Percentiles rank a stretch among this genome's conserved stretches.
Conservation (phyloP, 2,113 vertebrate species). For the Lycaon pictus region DNA sequence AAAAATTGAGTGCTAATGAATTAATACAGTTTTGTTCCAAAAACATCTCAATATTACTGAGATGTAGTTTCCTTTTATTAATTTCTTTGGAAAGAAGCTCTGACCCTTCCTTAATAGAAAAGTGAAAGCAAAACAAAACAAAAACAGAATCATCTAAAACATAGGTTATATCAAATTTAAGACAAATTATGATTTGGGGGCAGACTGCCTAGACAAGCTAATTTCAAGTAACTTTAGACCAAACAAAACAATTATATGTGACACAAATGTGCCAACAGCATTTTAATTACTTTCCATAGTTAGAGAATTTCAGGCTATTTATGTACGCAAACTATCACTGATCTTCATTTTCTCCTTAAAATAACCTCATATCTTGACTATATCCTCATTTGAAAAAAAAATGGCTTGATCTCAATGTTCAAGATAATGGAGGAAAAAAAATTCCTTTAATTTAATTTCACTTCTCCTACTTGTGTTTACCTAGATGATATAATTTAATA, state of each 20-base stretch:
- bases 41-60: background rate
- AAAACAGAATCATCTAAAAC: background rate
- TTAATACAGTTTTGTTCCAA: background rate
- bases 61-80: background rate
- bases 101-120: background rate
- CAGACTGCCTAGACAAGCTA: background rate
- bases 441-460: background rate
- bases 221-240: background rate
- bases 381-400: background rate
- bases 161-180: background rate
- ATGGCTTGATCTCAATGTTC: background rate
- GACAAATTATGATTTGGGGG: conserved; percentile 8
- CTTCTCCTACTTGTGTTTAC: background rate
- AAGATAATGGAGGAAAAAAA: background rate
- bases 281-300: background rate
- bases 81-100: background rate
- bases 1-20: background rate
- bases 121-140: background rate
- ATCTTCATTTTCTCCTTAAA: background rate
- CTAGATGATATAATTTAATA: conserved; percentile 58
- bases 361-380: background rate
- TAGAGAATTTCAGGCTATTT: background rate
- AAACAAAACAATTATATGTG: background rate
- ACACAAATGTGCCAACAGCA: background rate
- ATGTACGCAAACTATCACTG: background rate